Evolutionary conservation across 1,140 invertebrate genomes (phyloP).

Genomic region (Temnothorax nylanderi): DNA sequence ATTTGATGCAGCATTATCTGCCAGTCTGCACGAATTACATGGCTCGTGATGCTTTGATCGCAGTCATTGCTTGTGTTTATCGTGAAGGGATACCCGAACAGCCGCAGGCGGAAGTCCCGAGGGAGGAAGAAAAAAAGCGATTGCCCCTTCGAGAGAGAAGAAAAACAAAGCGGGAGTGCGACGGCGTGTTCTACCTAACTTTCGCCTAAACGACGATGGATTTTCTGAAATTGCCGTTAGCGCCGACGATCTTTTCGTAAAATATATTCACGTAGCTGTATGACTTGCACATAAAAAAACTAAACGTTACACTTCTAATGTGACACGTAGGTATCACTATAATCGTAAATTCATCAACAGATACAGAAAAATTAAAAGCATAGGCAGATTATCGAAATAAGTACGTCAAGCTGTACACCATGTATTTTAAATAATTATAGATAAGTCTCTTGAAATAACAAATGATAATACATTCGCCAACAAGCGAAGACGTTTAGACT

Average conservation of each 20-base stretch:
- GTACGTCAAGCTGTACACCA: not conserved
- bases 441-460: not conserved
- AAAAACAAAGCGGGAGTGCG: slow-evolving; percentile 40
- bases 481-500: slow-evolving; percentile 3
- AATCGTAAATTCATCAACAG: not conserved
- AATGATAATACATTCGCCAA: not conserved
- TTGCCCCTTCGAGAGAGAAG: slow-evolving; percentile 34
- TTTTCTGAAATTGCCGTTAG: slow-evolving; percentile 49
- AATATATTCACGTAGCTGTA: slow-evolving; percentile 12
- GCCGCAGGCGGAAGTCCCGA: slow-evolving; percentile 39
- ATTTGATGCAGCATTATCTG: slow-evolving; percentile 41
- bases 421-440: not conserved
- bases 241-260: not conserved
- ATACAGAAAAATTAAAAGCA: not conserved
- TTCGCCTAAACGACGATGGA: slow-evolving; percentile 44
- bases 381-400: not conserved
- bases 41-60: slow-evolving; percentile 47
- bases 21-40: slow-evolving; percentile 17
- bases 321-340: not conserved
- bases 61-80: slow-evolving; percentile 65
- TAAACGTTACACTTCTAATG: not conserved
- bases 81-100: slow-evolving; percentile 51
- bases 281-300: not conserved
- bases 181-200: slow-evolving; percentile 43
- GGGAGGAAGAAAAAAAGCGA: slow-evolving; percentile 48